phyloP scores from a whole-genome alignment of 1,140 invertebrate species.

The Hypsibius dujardini region DNA sequence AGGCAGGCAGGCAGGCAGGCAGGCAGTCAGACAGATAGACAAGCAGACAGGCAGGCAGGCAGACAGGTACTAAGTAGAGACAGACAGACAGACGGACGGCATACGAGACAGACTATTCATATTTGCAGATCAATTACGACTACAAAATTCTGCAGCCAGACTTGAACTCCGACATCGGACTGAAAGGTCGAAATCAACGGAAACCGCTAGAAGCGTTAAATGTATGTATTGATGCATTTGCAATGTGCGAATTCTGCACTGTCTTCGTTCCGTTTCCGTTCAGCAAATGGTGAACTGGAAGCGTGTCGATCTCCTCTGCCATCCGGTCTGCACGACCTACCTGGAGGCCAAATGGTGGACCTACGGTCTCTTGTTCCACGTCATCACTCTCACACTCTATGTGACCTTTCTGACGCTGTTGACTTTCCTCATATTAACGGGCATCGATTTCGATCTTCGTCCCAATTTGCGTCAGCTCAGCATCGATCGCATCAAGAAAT shows the following conservation, averaged over 20 bases:
- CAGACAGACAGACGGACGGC: too few relatives aligned
- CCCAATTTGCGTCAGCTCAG: not conserved
- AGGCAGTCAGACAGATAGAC: too few relatives aligned
- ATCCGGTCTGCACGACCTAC: slow-evolving; percentile 1
- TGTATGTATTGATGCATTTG: not conserved
- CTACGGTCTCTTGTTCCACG: not conserved
- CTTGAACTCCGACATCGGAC: not conserved
- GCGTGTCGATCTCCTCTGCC: not conserved
- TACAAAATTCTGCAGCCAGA: not conserved
- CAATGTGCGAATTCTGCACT: not conserved
- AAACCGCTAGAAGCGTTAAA: not conserved
- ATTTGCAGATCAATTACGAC: not conserved
- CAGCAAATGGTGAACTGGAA: not conserved
- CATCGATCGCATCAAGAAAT: not conserved
- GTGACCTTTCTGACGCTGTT: not conserved
- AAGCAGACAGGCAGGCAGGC: too few relatives aligned
- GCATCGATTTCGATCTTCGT: slow-evolving; percentile 10
- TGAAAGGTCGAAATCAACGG: not conserved
- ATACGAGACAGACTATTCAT: too few relatives aligned
- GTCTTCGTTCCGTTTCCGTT: not conserved
- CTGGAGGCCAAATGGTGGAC: slow-evolving; percentile 9
- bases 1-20: too few relatives aligned
- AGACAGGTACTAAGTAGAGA: too few relatives aligned
- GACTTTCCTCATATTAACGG: not conserved
- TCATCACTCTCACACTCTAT: not conserved